Conservation (phyloP, 2,888 invertebrate genomes). For the Dastarcus helophoroides region DNA sequence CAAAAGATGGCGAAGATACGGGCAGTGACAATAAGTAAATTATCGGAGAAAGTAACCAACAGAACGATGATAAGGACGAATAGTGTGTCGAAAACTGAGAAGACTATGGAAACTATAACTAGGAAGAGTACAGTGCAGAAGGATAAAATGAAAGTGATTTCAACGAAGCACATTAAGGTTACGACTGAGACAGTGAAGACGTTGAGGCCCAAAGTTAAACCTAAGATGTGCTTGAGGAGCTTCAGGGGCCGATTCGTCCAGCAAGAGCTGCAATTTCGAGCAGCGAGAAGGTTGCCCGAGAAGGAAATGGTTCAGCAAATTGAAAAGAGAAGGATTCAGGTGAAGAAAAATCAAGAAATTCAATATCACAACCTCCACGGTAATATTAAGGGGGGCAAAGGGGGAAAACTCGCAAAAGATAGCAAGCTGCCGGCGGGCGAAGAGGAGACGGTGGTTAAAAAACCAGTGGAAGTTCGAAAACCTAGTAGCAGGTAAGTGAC, state of each 20-base stretch:
- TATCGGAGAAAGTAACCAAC: slow-evolving; percentile 34
- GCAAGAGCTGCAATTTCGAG: slow-evolving; percentile 27
- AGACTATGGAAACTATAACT: slow-evolving; percentile 23
- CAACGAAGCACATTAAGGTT: slow-evolving; percentile 33
- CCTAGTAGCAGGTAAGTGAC: slow-evolving; percentile 1
- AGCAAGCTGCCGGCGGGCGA: background rate
- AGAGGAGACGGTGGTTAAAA: slow-evolving; percentile 2
- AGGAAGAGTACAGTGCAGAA: slow-evolving; percentile 30
- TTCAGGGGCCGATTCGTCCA: slow-evolving; percentile 35
- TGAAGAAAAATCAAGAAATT: slow-evolving; percentile 2
- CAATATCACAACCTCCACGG: too few species aligned
- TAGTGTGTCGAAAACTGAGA: slow-evolving; percentile 34
- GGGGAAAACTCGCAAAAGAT: background rate
- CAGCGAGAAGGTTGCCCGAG: slow-evolving; percentile 14
- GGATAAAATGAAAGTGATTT: slow-evolving; percentile 29
- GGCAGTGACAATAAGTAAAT: slow-evolving; percentile 36
- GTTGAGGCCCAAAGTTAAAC: slow-evolving; percentile 25
- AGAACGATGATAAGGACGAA: slow-evolving; percentile 39
- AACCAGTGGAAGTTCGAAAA: background rate
- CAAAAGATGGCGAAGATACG: slow-evolving; percentile 47
- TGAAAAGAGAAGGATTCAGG: slow-evolving; percentile 6
- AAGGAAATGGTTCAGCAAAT: slow-evolving; percentile 14
- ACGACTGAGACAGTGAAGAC: slow-evolving; percentile 30
- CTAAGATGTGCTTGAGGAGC: slow-evolving; percentile 38
- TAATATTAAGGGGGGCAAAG: slow-evolving; percentile 2